Percentiles rank a stretch among this genome's conserved stretches.
These are phyloP conservation scores for Penaeus chinensis DNA, from an alignment of 1,140 invertebrate species.

Conservation along the genomic window DNA sequence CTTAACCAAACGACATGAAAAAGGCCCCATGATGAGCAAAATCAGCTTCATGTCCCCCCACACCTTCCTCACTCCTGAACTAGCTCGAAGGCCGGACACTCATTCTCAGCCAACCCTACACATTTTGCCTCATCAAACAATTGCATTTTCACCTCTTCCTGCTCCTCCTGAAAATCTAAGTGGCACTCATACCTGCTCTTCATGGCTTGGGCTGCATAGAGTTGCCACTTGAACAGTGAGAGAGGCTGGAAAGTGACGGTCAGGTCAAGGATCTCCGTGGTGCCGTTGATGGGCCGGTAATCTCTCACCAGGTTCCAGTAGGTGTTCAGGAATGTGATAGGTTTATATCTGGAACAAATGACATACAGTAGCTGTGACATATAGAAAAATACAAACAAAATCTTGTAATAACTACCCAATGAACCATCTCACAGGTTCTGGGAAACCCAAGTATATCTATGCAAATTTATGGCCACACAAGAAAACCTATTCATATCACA, in stretches of 20 bases:
- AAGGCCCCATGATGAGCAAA: too few species aligned
- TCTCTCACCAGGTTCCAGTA: constrained; percentile 99
- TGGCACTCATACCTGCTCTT: constrained; percentile 70
- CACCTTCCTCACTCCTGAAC: constrained; percentile 72
- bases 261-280: constrained; percentile 71
- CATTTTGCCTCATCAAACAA: background rate
- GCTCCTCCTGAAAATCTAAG: constrained; percentile 14
- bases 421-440: background rate
- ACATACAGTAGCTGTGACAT: background rate
- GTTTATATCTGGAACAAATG: constrained; percentile 88
- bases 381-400: background rate
- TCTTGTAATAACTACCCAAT: background rate
- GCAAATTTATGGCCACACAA: too few species aligned
- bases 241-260: constrained; percentile 92
- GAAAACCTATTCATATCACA: too few species aligned
- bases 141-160: background rate
- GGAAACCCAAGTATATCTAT: background rate
- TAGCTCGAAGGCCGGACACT: constrained; percentile 74
- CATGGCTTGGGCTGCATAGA: constrained; percentile 94
- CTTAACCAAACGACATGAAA: too few species aligned
- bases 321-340: constrained; percentile 95
- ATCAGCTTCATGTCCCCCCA: too few species aligned
- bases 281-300: constrained; percentile 93
- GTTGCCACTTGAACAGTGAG: constrained; percentile 96
- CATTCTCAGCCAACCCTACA: constrained; percentile 69